Evolutionary conservation across 2,888 invertebrate species (phyloP), one percentile per base, ranked within the genome.

Genomic region (Parnassius orleans): DNA sequence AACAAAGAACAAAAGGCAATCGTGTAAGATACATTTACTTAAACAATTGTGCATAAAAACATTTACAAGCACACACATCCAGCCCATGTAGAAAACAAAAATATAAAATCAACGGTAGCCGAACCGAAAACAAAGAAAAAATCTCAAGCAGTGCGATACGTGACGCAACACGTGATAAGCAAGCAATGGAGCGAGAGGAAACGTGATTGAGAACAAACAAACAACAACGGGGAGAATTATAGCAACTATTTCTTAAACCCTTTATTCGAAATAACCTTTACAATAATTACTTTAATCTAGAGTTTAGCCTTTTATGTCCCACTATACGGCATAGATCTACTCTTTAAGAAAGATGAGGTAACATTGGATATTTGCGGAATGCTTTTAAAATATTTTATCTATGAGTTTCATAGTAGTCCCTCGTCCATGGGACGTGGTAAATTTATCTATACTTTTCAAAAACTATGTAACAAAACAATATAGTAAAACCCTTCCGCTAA

Each of bases 81-180:
- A 59, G 41, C 41, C 47, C 44, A 51, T 10, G 51, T n/a, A 55
- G 10, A 47, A 59, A 63, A 56, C 52, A 55, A 42, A 53, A 53
- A 53, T 2, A 47, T 41, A 10, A 53, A 52, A 61, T 48, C 43
- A 47, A 60, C 63, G 63, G 63, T 60, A 63, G 48, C 19, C 46
- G 52, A 56, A 60, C 24, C n/a, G 47, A 53, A 60, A 63, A 63
- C 59, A 63, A 56, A 33, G 9, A 47, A 46, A 58, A 51, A 63
- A 24, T 44, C 43, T 19, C 50, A 62, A 60, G 52, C 52, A 12
- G 60, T 63, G 63, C 47, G 1, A 41, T 46, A 63, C 58, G 58
- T 57, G 58, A 55, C 54, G 44, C 1, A 14, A 33, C 51, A 60
- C 53, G 60, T 46, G 52, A 53, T 53, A 53, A 59, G 59, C 50